Evolutionary conservation across 2,113 vertebrate genomes (phyloP).

Genomic region (Ursus arctos): DNA sequence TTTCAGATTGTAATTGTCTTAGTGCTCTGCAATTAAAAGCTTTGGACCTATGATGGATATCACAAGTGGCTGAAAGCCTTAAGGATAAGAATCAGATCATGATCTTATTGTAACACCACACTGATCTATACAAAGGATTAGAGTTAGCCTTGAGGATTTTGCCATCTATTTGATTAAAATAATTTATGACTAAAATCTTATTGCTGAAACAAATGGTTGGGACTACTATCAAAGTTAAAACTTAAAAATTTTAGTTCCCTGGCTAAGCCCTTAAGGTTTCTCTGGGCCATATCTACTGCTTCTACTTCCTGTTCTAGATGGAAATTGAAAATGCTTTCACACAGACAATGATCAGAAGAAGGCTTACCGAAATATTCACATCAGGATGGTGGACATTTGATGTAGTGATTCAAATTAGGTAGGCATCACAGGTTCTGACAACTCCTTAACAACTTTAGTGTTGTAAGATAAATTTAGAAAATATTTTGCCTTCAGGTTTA

Average conservation of each 20-base stretch:
- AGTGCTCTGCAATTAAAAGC: slow-evolving; percentile 62
- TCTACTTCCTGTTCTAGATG: background rate
- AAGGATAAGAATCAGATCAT: slow-evolving; percentile 76
- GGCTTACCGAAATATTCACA: background rate
- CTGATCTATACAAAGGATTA: slow-evolving; percentile 66
- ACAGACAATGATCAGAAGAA: background rate
- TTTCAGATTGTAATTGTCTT: slow-evolving; percentile 68
- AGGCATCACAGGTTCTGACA: background rate
- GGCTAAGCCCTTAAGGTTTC: background rate
- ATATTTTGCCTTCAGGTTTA: background rate
- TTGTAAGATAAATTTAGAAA: background rate
- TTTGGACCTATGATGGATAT: background rate
- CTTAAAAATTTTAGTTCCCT: background rate
- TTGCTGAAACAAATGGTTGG: background rate
- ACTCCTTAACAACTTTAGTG: background rate
- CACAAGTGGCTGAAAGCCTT: slow-evolving; percentile 50
- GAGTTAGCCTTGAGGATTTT: background rate
- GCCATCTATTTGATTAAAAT: background rate
- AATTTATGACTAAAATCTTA: background rate
- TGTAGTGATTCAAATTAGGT: background rate
- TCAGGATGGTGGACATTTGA: background rate
- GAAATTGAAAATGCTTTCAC: background rate
- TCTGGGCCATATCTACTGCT: too few relatives aligned
- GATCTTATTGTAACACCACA: background rate
- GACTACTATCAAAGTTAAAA: background rate